Evolutionary conservation across 2,888 invertebrate species (phyloP).

Genomic region (Apamea monoglypha): DNA sequence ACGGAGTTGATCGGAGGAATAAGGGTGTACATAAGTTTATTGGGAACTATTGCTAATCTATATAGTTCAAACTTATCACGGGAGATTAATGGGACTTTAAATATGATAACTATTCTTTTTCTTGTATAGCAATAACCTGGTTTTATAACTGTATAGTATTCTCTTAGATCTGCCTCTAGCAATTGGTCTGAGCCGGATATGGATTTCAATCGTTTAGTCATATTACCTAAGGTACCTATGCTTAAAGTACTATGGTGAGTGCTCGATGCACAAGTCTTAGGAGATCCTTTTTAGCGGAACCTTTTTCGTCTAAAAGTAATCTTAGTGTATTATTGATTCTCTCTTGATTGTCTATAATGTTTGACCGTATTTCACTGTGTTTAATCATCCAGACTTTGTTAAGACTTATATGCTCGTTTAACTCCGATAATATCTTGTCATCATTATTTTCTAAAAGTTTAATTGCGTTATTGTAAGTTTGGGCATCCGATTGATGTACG

Average conservation of each 20-base stretch:
- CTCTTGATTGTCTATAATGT: constrained; percentile 5
- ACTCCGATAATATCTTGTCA: neutral
- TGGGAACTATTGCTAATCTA: too few relatives aligned
- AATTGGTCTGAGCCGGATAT: neutral
- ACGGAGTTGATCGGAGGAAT: too few relatives aligned
- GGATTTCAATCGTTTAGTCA: too few relatives aligned
- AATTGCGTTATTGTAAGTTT: constrained; percentile 3
- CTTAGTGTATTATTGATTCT: neutral
- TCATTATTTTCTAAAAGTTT: constrained; percentile 6
- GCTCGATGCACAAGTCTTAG: too few relatives aligned
- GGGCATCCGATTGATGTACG: constrained; percentile 7
- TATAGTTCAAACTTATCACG: too few relatives aligned
- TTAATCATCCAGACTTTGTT: constrained; percentile 17
- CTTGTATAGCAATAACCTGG: neutral
- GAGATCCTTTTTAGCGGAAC: too few relatives aligned
- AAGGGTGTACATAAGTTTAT: too few relatives aligned
- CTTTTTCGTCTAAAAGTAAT: too few relatives aligned
- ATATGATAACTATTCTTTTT: constrained; percentile 1
- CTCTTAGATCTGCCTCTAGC: neutral
- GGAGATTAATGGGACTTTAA: constrained; percentile 7
- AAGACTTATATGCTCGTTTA: neutral
- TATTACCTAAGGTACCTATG: too few relatives aligned
- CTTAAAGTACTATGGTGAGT: too few relatives aligned
- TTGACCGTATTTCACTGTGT: neutral
- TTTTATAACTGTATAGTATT: neutral